Percentiles rank a stretch among this genome's conserved stretches.
Evolutionary conservation across 2,797 vertebrate species (phyloP).

Genomic region (Lepilemur ruficaudatus): DNA sequence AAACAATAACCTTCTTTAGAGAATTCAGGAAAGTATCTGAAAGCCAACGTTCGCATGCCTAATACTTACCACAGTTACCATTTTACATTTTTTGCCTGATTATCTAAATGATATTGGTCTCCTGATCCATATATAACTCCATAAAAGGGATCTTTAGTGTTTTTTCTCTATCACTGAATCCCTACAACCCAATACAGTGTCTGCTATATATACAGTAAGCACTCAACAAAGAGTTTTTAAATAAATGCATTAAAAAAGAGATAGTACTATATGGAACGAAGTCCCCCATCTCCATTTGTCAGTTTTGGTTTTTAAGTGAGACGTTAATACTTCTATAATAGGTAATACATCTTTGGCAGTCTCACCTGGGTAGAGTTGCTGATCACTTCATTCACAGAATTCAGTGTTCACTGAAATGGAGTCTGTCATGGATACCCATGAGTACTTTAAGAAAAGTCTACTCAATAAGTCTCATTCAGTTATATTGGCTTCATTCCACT

Average conservation of each 20-base stretch:
- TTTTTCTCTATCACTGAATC: background rate
- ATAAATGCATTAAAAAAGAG: background rate
- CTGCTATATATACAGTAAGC: background rate
- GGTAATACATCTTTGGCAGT: background rate
- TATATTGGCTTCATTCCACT: background rate
- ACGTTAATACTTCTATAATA: background rate
- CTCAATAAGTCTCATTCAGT: background rate
- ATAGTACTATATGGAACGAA: background rate
- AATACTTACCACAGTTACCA: background rate
- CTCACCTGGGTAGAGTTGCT: background rate
- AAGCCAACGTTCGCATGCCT: background rate
- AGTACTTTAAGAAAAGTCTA: background rate
- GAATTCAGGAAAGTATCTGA: background rate
- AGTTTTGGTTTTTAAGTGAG: background rate
- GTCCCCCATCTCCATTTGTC: background rate
- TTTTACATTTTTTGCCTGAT: background rate
- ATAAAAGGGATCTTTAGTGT: background rate
- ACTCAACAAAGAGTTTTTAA: background rate
- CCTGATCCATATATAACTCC: background rate
- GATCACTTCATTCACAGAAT: background rate
- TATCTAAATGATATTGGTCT: background rate
- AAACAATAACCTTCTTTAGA: constrained; percentile 34
- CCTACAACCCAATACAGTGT: background rate
- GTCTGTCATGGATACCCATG: background rate
- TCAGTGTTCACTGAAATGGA: background rate